Percentiles rank a stretch among this genome's conserved stretches.
Conservation (phyloP, 2,113 vertebrate genomes). For the Vanacampus margaritifer region DNA sequence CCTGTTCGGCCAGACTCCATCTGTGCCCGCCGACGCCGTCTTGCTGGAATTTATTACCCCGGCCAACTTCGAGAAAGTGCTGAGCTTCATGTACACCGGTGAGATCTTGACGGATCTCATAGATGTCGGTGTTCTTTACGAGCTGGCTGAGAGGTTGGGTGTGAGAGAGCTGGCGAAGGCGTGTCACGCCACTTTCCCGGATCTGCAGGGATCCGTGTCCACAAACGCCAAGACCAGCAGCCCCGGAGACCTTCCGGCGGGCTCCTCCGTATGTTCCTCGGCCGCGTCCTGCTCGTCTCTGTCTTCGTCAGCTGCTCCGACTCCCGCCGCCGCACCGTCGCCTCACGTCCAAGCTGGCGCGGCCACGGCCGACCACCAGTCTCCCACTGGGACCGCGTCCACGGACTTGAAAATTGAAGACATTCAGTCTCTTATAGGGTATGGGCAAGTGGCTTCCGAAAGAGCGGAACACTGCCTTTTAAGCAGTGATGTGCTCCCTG, state of each 20-base stretch:
- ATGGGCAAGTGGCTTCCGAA: slow-evolving; percentile 42
- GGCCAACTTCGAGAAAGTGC: slow-evolving; percentile 91
- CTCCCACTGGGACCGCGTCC: slow-evolving; percentile 19
- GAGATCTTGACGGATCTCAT: slow-evolving; percentile 92
- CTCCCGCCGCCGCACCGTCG: slow-evolving; percentile 54
- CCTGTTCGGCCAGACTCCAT: slow-evolving; percentile 76
- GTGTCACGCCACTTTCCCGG: slow-evolving; percentile 90
- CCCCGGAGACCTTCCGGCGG: slow-evolving; percentile 33
- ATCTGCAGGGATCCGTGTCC: slow-evolving; percentile 79
- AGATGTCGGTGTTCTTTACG: slow-evolving; percentile 90
- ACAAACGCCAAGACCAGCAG: slow-evolving; percentile 48
- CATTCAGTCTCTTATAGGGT: slow-evolving; percentile 61
- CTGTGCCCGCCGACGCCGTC: slow-evolving; percentile 72
- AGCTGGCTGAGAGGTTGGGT: slow-evolving; percentile 88
- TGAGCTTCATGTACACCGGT: slow-evolving; percentile 92
- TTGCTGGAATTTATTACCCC: slow-evolving; percentile 91
- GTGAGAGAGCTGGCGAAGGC: slow-evolving; percentile 85
- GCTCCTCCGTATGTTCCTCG: slow-evolving; percentile 48
- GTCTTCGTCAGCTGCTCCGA: slow-evolving; percentile 53
- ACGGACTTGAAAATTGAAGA: slow-evolving; percentile 79
- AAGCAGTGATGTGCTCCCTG: slow-evolving; percentile 11
- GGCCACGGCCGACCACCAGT: background rate
- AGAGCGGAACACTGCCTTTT: slow-evolving; percentile 15
- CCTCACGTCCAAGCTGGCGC: slow-evolving; percentile 46
- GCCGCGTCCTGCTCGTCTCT: slow-evolving; percentile 62